Conservation (phyloP, 2,888 invertebrate species). For the Eupeodes luniger region DNA sequence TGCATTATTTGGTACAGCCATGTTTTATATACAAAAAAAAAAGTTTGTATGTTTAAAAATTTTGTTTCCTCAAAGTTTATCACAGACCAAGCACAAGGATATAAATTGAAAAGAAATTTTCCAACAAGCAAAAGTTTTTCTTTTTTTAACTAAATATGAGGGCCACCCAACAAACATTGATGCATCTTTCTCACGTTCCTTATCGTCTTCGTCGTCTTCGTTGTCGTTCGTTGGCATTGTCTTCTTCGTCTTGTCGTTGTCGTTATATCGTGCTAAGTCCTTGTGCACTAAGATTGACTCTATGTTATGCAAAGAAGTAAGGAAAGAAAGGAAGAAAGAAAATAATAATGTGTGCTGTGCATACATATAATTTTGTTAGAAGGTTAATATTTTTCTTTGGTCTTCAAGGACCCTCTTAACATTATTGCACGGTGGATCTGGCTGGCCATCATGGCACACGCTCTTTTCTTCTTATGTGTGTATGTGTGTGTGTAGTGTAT, state of each 20-base stretch:
- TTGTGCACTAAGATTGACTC: background rate
- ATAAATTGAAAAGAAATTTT: slow-evolving; percentile 45
- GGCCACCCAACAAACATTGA: slow-evolving; percentile 19
- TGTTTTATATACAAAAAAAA: background rate
- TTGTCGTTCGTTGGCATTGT: background rate
- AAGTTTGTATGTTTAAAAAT: background rate
- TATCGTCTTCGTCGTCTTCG: background rate
- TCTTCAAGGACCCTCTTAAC: slow-evolving; percentile 22
- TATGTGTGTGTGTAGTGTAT: background rate
- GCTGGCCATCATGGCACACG: background rate
- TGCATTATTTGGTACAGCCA: background rate
- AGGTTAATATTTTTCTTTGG: slow-evolving; percentile 33
- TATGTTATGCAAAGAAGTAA: no score
- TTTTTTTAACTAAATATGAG: slow-evolving; percentile 19
- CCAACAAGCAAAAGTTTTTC: slow-evolving; percentile 26
- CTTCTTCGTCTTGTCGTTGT: background rate
- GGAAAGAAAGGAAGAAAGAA: no score
- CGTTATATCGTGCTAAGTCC: no score
- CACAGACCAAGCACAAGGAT: slow-evolving; percentile 13
- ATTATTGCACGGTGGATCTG: background rate
- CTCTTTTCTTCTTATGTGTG: background rate
- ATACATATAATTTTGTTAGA: slow-evolving; percentile 35
- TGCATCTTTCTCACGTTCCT: slow-evolving; percentile 24
- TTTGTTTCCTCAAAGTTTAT: slow-evolving; percentile 23
- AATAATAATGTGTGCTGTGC: slow-evolving; percentile 17